Evolutionary conservation across 2,888 invertebrate species (phyloP), one percentile per base, ranked within the genome.

Genomic region (Fragum whitleyi): DNA sequence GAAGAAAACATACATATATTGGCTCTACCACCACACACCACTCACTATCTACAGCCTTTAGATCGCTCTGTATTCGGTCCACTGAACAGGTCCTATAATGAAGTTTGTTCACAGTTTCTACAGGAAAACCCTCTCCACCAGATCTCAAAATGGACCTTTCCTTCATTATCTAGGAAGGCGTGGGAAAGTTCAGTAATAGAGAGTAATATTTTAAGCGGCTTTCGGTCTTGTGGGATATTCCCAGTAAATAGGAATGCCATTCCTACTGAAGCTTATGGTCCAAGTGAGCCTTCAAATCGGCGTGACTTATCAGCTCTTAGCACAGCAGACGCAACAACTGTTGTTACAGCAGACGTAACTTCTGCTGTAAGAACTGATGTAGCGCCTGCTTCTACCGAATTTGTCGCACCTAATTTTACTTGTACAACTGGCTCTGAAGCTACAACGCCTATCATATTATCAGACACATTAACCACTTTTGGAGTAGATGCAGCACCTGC

Each of bases 11-110:
- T 83, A 6, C 69, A 70, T 28, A 74, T 85, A 1, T 55, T 82
- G 2, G 75, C 80, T 16, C 47, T 86, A 11, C 85, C 86, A 7
- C 83, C 83, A 9, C 79, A 86, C 28, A 79, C 76, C 0, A 80
- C 85, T 0, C 80, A 78, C 39, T 67, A 23, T n/a, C 39, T 85
- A 2, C 81, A 84, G 42, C 85, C 83, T 9, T 32, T 83, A 36
- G 85, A 83, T 39, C 62, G 65, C 16, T 16, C 76, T 11, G 81
- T 84, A 2, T 84, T 82, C 42, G 78, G 80, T 0, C 76, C 84
- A 1, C 36, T 84, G 11, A 83, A 81, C 51, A 69, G 21, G 3
- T 51, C 70, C 11, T 83, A 85, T 53, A 84, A 87, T 61, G 55
- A 53, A 11, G 75, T 36, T 0, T 85, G 85, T 61, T 74, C 81